These are phyloP conservation scores for Microtus richardsoni DNA, from an alignment of 2,113 vertebrate species.

Conservation along the genomic window DNA sequence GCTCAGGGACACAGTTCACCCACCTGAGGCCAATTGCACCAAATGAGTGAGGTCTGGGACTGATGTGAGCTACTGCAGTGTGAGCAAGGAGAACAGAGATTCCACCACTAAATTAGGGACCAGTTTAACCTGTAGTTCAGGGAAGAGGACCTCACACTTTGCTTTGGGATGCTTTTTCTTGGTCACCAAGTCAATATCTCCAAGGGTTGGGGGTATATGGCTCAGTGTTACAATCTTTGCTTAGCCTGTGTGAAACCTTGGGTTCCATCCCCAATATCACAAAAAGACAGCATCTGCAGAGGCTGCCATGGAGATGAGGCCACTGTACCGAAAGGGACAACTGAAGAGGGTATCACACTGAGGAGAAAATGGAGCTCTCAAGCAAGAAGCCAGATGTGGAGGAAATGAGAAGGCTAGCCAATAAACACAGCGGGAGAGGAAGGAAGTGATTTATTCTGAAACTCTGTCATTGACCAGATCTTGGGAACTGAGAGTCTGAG, in stretches of 20 bases:
- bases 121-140: neutral
- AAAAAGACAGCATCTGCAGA: neutral
- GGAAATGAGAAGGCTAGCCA: neutral
- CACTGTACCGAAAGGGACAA: neutral
- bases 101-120: neutral
- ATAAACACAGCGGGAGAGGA: neutral
- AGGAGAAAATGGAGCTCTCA: neutral
- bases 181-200: neutral
- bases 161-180: neutral
- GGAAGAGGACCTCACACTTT: neutral
- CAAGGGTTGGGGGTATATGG: neutral
- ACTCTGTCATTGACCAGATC: neutral
- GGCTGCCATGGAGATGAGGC: neutral
- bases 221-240: neutral
- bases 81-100: neutral
- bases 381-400: neutral
- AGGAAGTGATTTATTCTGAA: neutral
- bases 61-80: neutral
- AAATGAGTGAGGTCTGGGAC: neutral
- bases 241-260: neutral
- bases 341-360: neutral
- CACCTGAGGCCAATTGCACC: too few relatives aligned
- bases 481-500: constrained; percentile 25
- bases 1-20: neutral
- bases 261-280: neutral